Base-by-base conservation (phyloP, 2,888 invertebrate species). In the Mesochorus sp. region DNA sequence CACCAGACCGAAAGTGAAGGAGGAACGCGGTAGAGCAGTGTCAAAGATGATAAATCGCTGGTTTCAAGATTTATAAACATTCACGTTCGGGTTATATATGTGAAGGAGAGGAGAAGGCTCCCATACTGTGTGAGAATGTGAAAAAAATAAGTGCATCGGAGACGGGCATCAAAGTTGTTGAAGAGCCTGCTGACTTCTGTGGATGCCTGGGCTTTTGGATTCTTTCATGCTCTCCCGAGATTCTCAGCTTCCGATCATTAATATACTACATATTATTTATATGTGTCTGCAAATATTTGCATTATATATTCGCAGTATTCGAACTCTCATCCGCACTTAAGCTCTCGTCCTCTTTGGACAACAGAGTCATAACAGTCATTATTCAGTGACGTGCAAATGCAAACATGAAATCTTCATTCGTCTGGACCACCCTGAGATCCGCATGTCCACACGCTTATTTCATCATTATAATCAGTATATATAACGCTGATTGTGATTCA, bases 41-140 rank as follows among this genome's bases (percentile, higher is more conserved):
- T 70, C 59, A 70, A 59, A 70, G 59, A 59, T 62, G 61, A 71
- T 31, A 62, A 62, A 71, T 71, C 42, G 53, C 28, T 12, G 42
- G 12, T 26, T 28, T 53, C 14, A 37, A 31, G 53, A 71, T 71
- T 71, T 62, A 34, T 42, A 71, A 71, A 71, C 53, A 49, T 42
- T 71, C 28, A 2, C 14, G 49, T 57, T 49, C 10, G 24, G 10
- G 34, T 37, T 70, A 1, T 5, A 8, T 21, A 55, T 10, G 49
- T 49, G 21, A 44, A 37, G n/a, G 37, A 10, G 21, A 10, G n/a
- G 28, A 34, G 34, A 37, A 10, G 19, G n/a, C 14, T 2, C 49
- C 26, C 5, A 51, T 39, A 10, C 8, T 10, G 42, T 2, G 21
- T 37, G 49, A 21, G 49, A 37, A 51, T 10, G 26, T 64, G 8